phyloP scores from a whole-genome alignment of 2,888 invertebrate species.

The Hydrotaea diabolus region DNA sequence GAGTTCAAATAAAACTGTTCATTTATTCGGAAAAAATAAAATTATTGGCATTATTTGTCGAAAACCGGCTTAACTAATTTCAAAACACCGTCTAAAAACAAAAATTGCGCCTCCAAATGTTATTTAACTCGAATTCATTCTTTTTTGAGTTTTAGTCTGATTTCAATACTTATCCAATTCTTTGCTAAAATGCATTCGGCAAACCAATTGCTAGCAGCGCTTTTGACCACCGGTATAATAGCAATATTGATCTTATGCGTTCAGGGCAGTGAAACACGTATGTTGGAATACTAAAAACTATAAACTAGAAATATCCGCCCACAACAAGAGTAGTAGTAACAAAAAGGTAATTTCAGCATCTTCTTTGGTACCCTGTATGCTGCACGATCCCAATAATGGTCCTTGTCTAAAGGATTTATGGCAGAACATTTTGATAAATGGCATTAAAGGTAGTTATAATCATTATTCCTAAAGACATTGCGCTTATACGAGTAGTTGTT shows the following conservation, averaged over 20 bases:
- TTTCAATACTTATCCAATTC: not conserved
- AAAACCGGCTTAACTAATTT: too few relatives aligned
- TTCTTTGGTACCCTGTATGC: slow-evolving; percentile 63
- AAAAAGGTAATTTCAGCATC: slow-evolving; percentile 55
- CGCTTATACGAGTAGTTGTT: not conserved
- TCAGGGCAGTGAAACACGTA: not conserved
- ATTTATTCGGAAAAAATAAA: too few relatives aligned
- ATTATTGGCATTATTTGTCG: too few relatives aligned
- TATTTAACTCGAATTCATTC: not conserved
- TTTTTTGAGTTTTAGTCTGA: not conserved
- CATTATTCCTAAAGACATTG: not conserved
- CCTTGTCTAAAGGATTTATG: slow-evolving; percentile 63
- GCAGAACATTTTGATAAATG: slow-evolving; percentile 67
- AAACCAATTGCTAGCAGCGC: too few relatives aligned
- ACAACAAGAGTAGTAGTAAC: not conserved
- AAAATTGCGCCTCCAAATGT: not conserved
- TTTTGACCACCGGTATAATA: not conserved
- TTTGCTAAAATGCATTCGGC: not conserved
- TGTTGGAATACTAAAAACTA: too few relatives aligned
- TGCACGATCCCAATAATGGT: slow-evolving; percentile 60
- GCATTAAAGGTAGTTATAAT: slow-evolving; percentile 60
- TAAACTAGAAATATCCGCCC: too few relatives aligned
- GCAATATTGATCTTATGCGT: not conserved
- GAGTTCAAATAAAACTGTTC: too few relatives aligned
- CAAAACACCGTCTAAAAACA: not conserved